A percentile compares a stretch with the other conserved stretches of the same genome.
Evolutionary conservation across 2,888 invertebrate species (phyloP).

Genomic region (Leptinotarsa juncta): DNA sequence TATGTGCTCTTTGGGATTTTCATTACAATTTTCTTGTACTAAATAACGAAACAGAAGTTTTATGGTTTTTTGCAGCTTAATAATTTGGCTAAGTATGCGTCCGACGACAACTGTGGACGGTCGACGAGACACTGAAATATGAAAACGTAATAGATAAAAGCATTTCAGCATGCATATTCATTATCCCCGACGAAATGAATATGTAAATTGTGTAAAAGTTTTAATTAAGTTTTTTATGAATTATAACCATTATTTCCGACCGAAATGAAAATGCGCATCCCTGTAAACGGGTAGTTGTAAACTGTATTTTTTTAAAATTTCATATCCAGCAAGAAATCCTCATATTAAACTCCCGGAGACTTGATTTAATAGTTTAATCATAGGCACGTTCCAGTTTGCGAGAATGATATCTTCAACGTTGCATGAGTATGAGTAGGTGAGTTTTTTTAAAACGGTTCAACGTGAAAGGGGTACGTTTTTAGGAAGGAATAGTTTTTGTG

Average conservation of each 20-base stretch:
- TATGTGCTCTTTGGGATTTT: too few relatives aligned
- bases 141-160: conserved; percentile 15
- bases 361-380: too few relatives aligned
- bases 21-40: not conserved
- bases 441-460: too few relatives aligned
- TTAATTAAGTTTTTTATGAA: conserved; percentile 23
- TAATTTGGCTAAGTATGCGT: not conserved
- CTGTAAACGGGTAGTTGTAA: conserved; percentile 14
- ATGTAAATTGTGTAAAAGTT: conserved; percentile 27
- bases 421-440: too few relatives aligned
- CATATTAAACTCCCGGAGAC: not conserved
- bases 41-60: conserved; percentile 4
- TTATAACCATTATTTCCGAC: conserved; percentile 7
- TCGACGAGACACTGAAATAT: conserved; percentile 4
- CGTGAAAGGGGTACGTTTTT: too few relatives aligned
- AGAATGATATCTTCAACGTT: too few relatives aligned
- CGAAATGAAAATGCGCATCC: conserved; percentile 2
- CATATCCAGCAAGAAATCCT: not conserved
- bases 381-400: too few relatives aligned
- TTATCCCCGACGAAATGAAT: conserved; percentile 18
- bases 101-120: conserved; percentile 13
- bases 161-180: conserved; percentile 26
- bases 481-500: too few relatives aligned
- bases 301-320: not conserved
- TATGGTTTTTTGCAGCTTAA: not conserved